Conservation (phyloP, 2,113 vertebrate genomes). For the Pelobates fuscus region DNA sequence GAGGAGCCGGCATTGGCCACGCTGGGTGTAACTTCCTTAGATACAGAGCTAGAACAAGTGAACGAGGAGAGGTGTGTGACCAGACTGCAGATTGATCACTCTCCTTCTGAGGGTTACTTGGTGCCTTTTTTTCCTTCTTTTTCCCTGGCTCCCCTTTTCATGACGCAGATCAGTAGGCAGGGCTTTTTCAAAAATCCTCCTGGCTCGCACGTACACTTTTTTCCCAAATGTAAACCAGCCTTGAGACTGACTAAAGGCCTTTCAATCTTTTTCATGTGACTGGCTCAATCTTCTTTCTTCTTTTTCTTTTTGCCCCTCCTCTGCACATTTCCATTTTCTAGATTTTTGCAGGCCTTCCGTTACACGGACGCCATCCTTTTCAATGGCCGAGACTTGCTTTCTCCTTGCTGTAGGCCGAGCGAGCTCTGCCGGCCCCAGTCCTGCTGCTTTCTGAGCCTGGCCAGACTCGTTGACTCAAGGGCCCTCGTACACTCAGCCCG, state of each 20-base stretch:
- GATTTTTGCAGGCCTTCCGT: no score
- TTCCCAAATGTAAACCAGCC: conserved; percentile 33
- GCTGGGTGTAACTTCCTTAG: conserved; percentile 34
- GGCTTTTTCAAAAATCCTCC: not conserved
- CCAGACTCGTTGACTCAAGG: not conserved
- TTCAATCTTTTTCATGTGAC: conserved; percentile 48
- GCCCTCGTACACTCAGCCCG: conserved; percentile 1
- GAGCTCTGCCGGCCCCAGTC: no score
- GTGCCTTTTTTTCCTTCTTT: not conserved
- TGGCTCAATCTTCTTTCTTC: not conserved
- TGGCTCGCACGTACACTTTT: conserved; percentile 39
- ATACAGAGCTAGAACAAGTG: conserved; percentile 4
- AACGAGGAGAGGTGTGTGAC: conserved; percentile 22
- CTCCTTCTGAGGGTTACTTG: not conserved
- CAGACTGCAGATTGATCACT: conserved; percentile 38
- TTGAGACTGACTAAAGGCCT: conserved; percentile 35
- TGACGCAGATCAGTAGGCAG: conserved; percentile 34
- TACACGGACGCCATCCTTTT: no score
- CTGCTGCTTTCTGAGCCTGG: not conserved
- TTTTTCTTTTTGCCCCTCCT: not conserved
- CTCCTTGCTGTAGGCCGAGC: no score
- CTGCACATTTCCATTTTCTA: conserved; percentile 19
- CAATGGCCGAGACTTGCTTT: conserved; percentile 21
- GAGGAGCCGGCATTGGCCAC: not conserved
- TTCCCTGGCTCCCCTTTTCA: not conserved